Percentiles rank a stretch among this genome's conserved stretches.
phyloP scores from a whole-genome alignment of 2,888 invertebrate species.

The Octodonta nipae region DNA sequence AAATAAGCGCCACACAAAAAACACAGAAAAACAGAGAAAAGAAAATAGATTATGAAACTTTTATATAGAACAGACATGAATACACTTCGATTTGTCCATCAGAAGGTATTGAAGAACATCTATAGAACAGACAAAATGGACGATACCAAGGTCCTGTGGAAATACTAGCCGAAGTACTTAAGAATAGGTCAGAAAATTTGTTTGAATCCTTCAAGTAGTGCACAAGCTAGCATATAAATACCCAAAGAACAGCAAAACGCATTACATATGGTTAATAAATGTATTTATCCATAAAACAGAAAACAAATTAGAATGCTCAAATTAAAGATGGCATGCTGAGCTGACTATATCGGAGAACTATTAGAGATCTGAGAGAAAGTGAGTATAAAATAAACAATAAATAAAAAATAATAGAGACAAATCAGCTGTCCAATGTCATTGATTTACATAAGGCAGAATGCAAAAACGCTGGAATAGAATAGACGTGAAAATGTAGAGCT shows the following conservation, averaged over 20 bases:
- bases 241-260: slow-evolving; percentile 1
- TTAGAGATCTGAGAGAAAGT: background rate
- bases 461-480: no score
- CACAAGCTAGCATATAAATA: background rate
- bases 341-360: background rate
- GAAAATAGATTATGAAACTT: background rate
- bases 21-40: background rate
- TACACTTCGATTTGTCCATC: background rate
- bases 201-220: slow-evolving; percentile 1
- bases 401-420: no score
- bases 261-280: slow-evolving; percentile 1
- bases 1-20: slow-evolving; percentile 1
- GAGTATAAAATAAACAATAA: no score
- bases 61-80: background rate
- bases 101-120: background rate
- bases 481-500: no score
- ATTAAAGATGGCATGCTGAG: background rate
- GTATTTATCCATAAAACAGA: no score
- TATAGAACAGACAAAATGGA: background rate
- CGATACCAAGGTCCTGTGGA: background rate
- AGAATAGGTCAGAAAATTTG: background rate
- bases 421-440: no score
- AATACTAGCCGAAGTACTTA: slow-evolving; percentile 1
- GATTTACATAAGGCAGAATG: no score
- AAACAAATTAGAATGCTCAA: slow-evolving; percentile 3